These are phyloP conservation scores for Trilocha varians DNA, from an alignment of 2,888 invertebrate species.

Conservation along the genomic window DNA sequence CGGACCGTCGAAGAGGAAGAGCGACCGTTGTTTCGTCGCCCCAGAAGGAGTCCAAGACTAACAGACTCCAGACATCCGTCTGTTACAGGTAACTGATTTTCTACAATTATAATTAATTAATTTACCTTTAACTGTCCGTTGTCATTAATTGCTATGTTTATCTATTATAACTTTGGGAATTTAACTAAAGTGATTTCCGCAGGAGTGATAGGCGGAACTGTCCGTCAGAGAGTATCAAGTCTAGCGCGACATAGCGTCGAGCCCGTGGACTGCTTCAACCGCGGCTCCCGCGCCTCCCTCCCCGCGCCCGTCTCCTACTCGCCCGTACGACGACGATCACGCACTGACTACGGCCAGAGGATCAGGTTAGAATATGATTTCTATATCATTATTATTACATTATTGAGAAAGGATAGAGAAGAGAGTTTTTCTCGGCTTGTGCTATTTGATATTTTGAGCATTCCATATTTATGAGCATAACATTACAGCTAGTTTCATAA, in stretches of 20 bases:
- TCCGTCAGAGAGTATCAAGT: constrained; percentile 48
- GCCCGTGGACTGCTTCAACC: constrained; percentile 20
- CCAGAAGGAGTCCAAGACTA: constrained; percentile 84
- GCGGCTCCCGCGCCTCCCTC: constrained; percentile 43
- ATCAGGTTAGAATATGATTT: constrained; percentile 23
- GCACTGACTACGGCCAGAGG: constrained; percentile 19
- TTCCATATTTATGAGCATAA: no score
- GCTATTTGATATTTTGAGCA: no score
- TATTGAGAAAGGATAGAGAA: no score
- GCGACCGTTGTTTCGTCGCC: constrained; percentile 87
- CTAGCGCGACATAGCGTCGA: constrained; percentile 26
- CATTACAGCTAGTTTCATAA: no score
- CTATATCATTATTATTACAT: constrained; percentile 3
- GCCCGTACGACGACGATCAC: constrained; percentile 18
- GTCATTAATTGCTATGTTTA: no score
- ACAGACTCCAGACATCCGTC: constrained; percentile 86
- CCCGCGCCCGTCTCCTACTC: constrained; percentile 29
- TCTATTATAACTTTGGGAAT: no score
- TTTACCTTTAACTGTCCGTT: no score
- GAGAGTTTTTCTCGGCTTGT: no score
- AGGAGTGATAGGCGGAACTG: constrained; percentile 14
- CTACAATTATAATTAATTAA: no score
- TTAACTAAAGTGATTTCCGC: not conserved
- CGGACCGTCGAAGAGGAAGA: constrained; percentile 81
- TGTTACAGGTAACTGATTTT: constrained; percentile 67